Evolutionary conservation across 2,797 vertebrate species (phyloP), one percentile per base, ranked within the genome.

Genomic region (Hyperoplus lanceolatus): DNA sequence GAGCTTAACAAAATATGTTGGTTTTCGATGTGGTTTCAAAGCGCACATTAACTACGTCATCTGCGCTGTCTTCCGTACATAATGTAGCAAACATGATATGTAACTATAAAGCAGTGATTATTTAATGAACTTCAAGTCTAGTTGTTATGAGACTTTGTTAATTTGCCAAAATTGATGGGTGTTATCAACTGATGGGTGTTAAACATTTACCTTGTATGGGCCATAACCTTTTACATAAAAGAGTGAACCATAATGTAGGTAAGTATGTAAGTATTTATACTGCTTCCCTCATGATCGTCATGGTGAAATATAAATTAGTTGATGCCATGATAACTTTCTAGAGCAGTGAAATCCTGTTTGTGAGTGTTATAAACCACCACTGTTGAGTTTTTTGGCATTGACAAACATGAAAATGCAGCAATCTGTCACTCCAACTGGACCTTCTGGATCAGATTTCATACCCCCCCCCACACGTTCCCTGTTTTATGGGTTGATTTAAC

Each of bases 271-370:
- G 43, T 10, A 48, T 50, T 42, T 29, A 8, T 18, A 13, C 5
- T 2, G 14, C 51, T 43, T 46, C 14, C 15, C 15, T 38, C 5
- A 5, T 11, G 12, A 66, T 8, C 1, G 5, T 14, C 7, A 5
- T 9, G 39, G 15, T 0, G 13, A 66, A 53, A 11, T 1, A 49
- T 39, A 21, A 49, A 16, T 49, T 6, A 3, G 46, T 43, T 51
- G 18, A 8, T 0, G 1, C 6, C 11, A 18, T 46, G 6, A 55
- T 21, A 46, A 48, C 21, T 46, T 48, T 14, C 5, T 5, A 12
- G 12, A 48, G 11, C 7, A 60, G 43, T 75, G 55, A 61, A 55
- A 54, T 62, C 29, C 50, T 49, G 43, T 39, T n/a, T 66, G 15
- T 18, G 49, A 53, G 43, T 21, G 29, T 41, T 21, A 18, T 18